Conservation (phyloP, 1,140 invertebrate genomes). For the Sycobia sp. region DNA sequence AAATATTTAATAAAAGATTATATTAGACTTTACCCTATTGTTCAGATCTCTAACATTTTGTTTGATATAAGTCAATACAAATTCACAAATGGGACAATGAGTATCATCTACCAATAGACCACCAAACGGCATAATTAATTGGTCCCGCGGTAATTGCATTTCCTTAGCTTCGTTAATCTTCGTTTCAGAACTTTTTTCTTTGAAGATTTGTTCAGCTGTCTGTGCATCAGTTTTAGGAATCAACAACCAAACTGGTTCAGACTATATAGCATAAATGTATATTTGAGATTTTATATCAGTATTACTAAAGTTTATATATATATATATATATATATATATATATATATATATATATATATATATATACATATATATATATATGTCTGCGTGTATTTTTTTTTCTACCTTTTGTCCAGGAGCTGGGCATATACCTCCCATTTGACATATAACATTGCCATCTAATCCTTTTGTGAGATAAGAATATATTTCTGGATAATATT, state of each 20-base stretch:
- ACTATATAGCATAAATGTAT: slow-evolving; percentile 41
- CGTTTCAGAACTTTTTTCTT: slow-evolving; percentile 42
- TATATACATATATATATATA: no score
- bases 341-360: no score
- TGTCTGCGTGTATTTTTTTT: no score
- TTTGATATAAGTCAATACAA: slow-evolving; percentile 20
- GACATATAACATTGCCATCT: slow-evolving; percentile 72
- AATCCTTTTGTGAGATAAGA: slow-evolving; percentile 72
- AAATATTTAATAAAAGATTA: background rate
- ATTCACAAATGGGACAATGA: slow-evolving; percentile 31
- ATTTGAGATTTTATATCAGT: background rate
- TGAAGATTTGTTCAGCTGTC: slow-evolving; percentile 53
- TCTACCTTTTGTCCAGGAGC: slow-evolving; percentile 39
- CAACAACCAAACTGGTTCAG: slow-evolving; percentile 64
- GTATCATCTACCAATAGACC: slow-evolving; percentile 24
- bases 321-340: slow-evolving; percentile 1
- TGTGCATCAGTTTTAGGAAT: slow-evolving; percentile 55
- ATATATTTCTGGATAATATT: slow-evolving; percentile 80
- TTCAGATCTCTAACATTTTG: slow-evolving; percentile 24
- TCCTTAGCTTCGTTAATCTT: slow-evolving; percentile 50
- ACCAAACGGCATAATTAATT: slow-evolving; percentile 61
- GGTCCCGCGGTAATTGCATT: slow-evolving; percentile 71
- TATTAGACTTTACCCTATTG: slow-evolving; percentile 9
- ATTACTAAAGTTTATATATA: slow-evolving; percentile 17
- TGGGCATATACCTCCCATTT: slow-evolving; percentile 74